Base-by-base conservation (phyloP, 2,113 vertebrate species). In the Phocoena phocoena region DNA sequence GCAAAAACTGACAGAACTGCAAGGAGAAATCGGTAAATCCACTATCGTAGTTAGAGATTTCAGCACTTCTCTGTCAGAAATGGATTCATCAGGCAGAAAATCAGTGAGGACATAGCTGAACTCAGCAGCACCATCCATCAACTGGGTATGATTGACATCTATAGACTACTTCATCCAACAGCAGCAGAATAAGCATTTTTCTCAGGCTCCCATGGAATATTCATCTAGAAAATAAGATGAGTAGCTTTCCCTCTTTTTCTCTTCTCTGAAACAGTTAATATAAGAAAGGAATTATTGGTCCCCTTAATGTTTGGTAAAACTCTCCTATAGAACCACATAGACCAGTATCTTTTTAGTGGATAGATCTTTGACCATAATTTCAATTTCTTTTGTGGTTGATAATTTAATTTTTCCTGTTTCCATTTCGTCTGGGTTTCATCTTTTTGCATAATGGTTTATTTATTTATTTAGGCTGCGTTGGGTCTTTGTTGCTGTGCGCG, bases 221-320 rank as follows among this genome's bases (percentile, higher is more conserved):
- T 62, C 53, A 71, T 65, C 33, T 88, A 88, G 84, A 50, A 94
- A 81, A 94, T 77, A 77, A 93, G 71, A 67, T 60, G 74, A 71
- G 18, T 50, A 71, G 33, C 6, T 53, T 70, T 50, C 26, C 55
- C 26, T 71, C 20, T 88, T 71, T 81, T 28, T n/a, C n/a, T 31
- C 58, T 50, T 47, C 65, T 63, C 50, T 86, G 74, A 50, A 81
- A 68, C 25, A 67, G 41, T 73, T 88, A 63, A 14, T 28, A 81
- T 63, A 73, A 62, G 20, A 88, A 26, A 50, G 28, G n/a, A 53
- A 94, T 38, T 62, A n/a, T 58, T 11, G 67, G 38, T 70, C 80
- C 74, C 13, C 25, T 71, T 38, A 23, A 62, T 28, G 14, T 91
- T 70, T 81, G 65, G 23, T 93, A 9, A 50, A 88, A 71, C 8